Conservation (phyloP, 2,888 invertebrate genomes). For the Sabellastarte sp. region DNA sequence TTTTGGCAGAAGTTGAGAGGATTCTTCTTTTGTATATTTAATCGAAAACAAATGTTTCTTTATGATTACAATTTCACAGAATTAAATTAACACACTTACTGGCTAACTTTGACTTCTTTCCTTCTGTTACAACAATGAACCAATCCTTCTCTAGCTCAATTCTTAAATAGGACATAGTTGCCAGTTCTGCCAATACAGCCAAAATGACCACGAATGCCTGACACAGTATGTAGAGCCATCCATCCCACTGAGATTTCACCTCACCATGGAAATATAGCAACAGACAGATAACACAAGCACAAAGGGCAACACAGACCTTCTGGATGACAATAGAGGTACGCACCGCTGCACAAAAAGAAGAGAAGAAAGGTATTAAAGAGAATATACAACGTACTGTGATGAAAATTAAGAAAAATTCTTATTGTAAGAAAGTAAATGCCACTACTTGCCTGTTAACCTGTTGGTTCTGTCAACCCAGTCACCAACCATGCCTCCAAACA, state of each 20-base stretch:
- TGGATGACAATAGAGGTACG: not conserved
- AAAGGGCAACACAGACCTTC: not conserved
- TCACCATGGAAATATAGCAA: not conserved
- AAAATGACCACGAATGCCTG: not conserved
- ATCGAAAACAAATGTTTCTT: too few relatives aligned
- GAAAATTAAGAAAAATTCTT: too few relatives aligned
- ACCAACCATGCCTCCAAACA: constrained; percentile 61
- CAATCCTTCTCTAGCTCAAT: not conserved
- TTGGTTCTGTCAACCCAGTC: constrained; percentile 62
- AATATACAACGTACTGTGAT: too few relatives aligned
- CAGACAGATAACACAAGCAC: not conserved
- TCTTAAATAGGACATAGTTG: not conserved
- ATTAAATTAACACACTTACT: too few relatives aligned
- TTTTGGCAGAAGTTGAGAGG: too few relatives aligned
- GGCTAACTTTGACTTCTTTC: not conserved
- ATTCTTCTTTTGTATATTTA: too few relatives aligned
- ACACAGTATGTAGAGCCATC: not conserved
- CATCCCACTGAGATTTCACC: not conserved
- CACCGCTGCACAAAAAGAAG: not conserved
- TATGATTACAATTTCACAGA: too few relatives aligned
- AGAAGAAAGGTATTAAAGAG: not conserved
- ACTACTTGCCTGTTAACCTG: constrained; percentile 59
- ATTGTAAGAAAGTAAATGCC: too few relatives aligned
- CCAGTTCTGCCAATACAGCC: not conserved
- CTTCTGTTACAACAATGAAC: constrained; percentile 1